These are phyloP conservation scores for Spisula subtruncata DNA, from an alignment of 2,888 invertebrate genomes.

Conservation along the genomic window DNA sequence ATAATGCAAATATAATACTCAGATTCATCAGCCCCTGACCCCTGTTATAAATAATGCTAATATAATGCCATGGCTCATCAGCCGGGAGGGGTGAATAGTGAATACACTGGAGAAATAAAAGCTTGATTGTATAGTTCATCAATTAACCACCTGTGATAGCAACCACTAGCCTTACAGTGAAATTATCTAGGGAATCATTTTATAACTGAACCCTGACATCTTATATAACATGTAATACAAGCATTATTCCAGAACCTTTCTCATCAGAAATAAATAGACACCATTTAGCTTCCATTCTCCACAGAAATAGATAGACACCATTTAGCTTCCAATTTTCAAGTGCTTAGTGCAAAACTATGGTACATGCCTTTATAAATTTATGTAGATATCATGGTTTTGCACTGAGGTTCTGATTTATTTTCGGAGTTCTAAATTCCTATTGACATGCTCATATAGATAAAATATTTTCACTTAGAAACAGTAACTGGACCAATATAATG, in stretches of 20 bases:
- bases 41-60: not conserved
- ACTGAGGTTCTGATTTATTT: too few species aligned
- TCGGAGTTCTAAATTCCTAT: too few species aligned
- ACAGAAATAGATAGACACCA: too few species aligned
- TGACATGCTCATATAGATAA: too few species aligned
- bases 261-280: too few species aligned
- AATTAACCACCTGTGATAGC: conserved; percentile 14
- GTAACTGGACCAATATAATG: too few species aligned
- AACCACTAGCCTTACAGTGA: not conserved
- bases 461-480: too few species aligned
- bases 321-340: too few species aligned
- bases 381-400: too few species aligned
- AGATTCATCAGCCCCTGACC: not conserved
- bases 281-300: too few species aligned
- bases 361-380: too few species aligned
- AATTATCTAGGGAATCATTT: not conserved
- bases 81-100: not conserved
- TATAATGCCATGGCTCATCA: not conserved
- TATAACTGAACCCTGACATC: conserved; percentile 9
- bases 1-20: not conserved
- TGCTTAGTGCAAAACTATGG: too few species aligned
- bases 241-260: not conserved
- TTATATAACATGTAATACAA: conserved; percentile 11
- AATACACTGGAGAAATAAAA: not conserved
- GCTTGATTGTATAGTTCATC: conserved; percentile 5